These are phyloP conservation scores for Bruchidius siliquastri DNA, from an alignment of 2,888 invertebrate species.

Conservation along the genomic window DNA sequence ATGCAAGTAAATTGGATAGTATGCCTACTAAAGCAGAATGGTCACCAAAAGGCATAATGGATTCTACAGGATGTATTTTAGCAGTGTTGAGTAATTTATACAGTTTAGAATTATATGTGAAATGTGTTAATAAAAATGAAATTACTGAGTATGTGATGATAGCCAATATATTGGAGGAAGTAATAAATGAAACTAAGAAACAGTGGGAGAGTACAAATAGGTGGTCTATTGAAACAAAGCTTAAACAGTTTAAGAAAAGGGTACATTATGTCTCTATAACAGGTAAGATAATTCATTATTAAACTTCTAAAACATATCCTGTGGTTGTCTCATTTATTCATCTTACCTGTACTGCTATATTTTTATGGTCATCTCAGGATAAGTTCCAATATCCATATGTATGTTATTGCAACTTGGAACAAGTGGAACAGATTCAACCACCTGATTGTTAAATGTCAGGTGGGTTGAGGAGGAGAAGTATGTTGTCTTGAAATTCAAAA, in stretches of 20 bases:
- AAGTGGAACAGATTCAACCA: no score
- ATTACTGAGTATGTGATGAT: conserved; percentile 28
- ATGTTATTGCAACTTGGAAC: no score
- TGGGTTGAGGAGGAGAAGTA: no score
- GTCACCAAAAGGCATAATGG: conserved; percentile 36
- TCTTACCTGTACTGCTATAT: no score
- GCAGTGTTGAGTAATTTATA: conserved; percentile 36
- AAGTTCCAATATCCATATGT: no score
- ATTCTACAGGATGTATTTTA: conserved; percentile 29
- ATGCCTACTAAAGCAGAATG: conserved; percentile 32
- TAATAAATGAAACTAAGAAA: conserved; percentile 26
- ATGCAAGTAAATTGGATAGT: conserved; percentile 21
- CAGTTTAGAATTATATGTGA: conserved; percentile 36
- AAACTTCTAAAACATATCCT: no score
- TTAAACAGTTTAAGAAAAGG: conserved; percentile 33
- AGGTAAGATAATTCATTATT: conserved; percentile 23
- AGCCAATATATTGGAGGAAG: conserved; percentile 33
- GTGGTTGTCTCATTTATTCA: no score
- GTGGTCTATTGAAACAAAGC: conserved; percentile 20
- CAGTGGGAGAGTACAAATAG: conserved; percentile 28
- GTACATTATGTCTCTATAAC: conserved; percentile 30
- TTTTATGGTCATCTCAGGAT: no score
- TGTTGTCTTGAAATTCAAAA: no score
- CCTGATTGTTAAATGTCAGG: no score
- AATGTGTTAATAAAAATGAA: conserved; percentile 29